Evolutionary conservation across 2,797 vertebrate genomes (phyloP).

Genomic region (Muraenolepis orangiensis): DNA sequence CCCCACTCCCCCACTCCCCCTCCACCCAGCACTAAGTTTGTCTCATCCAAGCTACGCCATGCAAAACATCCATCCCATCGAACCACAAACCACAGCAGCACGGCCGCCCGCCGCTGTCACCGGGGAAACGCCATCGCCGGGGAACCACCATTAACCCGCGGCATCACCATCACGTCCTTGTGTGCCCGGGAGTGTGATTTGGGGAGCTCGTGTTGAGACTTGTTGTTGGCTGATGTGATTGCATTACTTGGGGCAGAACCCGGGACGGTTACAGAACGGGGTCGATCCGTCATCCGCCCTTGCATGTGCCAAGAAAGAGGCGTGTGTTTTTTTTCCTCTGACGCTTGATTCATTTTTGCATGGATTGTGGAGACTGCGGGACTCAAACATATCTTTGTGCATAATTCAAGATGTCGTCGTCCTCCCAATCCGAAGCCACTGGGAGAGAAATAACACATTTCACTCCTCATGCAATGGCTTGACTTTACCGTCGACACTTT

Average conservation of each 20-base stretch:
- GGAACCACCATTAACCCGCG: neutral
- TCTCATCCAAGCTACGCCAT: neutral
- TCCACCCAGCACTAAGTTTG: constrained; percentile 10
- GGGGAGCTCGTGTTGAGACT: neutral
- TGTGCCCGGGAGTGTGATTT: neutral
- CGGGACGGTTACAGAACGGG: neutral
- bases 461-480: neutral
- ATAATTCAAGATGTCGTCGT: neutral
- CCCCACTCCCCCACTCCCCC: constrained; percentile 14
- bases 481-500: neutral
- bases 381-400: neutral
- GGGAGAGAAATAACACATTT: neutral
- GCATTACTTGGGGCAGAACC: neutral
- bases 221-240: neutral
- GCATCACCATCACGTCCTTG: neutral
- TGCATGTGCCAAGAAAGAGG: neutral
- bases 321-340: neutral
- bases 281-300: neutral
- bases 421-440: neutral
- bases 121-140: neutral
- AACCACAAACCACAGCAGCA: neutral
- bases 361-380: neutral
- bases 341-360: neutral
- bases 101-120: neutral
- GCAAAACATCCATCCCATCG: neutral